These are phyloP conservation scores for Neoscelio sp. DNA, from an alignment of 2,888 invertebrate species.

Conservation along the genomic window DNA sequence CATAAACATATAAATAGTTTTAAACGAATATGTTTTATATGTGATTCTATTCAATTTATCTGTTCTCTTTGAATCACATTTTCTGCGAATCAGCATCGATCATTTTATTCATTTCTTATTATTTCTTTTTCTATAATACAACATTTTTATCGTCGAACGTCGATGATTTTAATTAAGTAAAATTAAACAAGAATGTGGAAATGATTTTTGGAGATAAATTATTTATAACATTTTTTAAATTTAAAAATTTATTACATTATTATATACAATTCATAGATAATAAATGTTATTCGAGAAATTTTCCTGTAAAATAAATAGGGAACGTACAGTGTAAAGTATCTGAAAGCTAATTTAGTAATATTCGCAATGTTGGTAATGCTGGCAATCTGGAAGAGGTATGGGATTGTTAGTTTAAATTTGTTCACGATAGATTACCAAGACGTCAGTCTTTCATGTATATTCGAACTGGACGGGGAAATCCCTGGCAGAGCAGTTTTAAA, in stretches of 20 bases:
- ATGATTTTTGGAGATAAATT: too few relatives aligned
- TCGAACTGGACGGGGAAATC: constrained; percentile 73
- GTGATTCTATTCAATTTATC: background rate
- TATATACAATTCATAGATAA: constrained; percentile 7
- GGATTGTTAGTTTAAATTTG: constrained; percentile 55
- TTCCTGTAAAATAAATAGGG: constrained; percentile 23
- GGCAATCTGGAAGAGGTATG: constrained; percentile 28
- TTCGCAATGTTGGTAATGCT: background rate
- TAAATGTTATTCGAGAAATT: background rate
- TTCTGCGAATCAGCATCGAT: too few relatives aligned
- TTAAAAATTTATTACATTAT: constrained; percentile 10
- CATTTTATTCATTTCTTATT: too few relatives aligned
- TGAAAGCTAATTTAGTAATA: too few relatives aligned
- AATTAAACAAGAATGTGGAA: too few relatives aligned
- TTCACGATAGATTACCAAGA: constrained; percentile 54
- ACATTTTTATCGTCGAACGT: too few relatives aligned
- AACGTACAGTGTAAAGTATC: too few relatives aligned
- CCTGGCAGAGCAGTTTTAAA: constrained; percentile 75
- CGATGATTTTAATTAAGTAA: too few relatives aligned
- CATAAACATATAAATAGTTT: constrained; percentile 19
- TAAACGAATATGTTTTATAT: background rate
- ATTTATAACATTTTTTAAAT: background rate
- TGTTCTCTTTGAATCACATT: too few relatives aligned
- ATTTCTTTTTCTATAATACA: too few relatives aligned
- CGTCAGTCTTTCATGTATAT: constrained; percentile 55